A percentile compares a stretch with the other conserved stretches of the same genome.
Conservation (phyloP, 2,113 vertebrate genomes). For the Prunella fulvescens region DNA sequence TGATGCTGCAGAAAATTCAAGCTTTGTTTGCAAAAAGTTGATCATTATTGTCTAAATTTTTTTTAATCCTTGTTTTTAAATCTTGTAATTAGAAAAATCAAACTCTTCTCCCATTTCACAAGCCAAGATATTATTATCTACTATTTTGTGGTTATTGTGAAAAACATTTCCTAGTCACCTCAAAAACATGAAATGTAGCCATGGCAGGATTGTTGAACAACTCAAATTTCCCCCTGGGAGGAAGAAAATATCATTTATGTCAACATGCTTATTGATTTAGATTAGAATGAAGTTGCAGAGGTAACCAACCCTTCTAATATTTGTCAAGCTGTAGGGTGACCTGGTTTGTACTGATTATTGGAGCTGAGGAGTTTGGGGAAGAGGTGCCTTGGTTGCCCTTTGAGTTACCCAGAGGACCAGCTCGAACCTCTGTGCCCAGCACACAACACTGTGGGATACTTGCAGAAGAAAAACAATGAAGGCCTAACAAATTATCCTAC, state of each 20-base stretch:
- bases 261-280: background rate
- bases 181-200: background rate
- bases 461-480: background rate
- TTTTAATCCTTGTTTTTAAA: background rate
- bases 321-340: background rate
- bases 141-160: background rate
- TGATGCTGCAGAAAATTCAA: background rate
- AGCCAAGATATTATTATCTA: background rate
- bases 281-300: background rate
- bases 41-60: background rate
- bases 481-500: background rate
- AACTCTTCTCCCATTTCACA: background rate
- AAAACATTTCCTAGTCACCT: background rate
- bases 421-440: background rate
- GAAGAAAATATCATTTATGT: fast-evolving
- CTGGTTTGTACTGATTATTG: background rate
- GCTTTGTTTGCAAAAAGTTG: background rate
- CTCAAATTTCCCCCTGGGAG: background rate
- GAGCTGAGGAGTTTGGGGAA: background rate
- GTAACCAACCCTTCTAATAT: background rate
- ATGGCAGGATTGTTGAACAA: background rate
- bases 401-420: fast-evolving
- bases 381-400: background rate
- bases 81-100: background rate
- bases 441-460: background rate